Percentiles rank a stretch among this genome's conserved stretches.
phyloP scores from a whole-genome alignment of 2,797 vertebrate species.

The Harpagifer antarcticus region DNA sequence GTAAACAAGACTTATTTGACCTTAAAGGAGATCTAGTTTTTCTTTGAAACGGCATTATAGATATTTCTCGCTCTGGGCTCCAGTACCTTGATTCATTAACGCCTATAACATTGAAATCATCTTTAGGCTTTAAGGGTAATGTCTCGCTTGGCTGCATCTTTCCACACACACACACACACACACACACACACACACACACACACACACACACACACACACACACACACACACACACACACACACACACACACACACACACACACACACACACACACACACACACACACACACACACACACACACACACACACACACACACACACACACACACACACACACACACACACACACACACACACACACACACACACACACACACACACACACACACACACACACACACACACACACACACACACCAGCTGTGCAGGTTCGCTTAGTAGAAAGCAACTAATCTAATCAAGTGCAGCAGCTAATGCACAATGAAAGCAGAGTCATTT shows the following conservation, averaged over 20 bases:
- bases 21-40: too few species aligned
- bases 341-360: conserved; percentile 26
- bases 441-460: conserved; percentile 75
- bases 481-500: conserved; percentile 75
- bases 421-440: conserved; percentile 75
- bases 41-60: conserved; percentile 19
- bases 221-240: conserved; percentile 13
- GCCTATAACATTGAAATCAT: conserved; percentile 17
- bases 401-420: conserved; percentile 11
- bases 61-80: conserved; percentile 27
- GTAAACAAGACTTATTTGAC: too few species aligned
- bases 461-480: conserved; percentile 75
- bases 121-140: conserved; percentile 30
- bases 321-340: conserved; percentile 9
- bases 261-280: conserved; percentile 8
- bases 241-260: conserved; percentile 5
- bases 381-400: conserved; percentile 18
- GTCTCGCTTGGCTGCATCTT: conserved; percentile 34
- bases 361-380: conserved; percentile 12
- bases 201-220: conserved; percentile 15
- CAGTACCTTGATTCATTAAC: conserved; percentile 19
- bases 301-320: background rate
- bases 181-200: conserved; percentile 23
- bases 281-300: too few species aligned
- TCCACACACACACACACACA: conserved; percentile 7